These are phyloP conservation scores for Alauda arvensis DNA, from an alignment of 2,797 vertebrate species.

Conservation along the genomic window DNA sequence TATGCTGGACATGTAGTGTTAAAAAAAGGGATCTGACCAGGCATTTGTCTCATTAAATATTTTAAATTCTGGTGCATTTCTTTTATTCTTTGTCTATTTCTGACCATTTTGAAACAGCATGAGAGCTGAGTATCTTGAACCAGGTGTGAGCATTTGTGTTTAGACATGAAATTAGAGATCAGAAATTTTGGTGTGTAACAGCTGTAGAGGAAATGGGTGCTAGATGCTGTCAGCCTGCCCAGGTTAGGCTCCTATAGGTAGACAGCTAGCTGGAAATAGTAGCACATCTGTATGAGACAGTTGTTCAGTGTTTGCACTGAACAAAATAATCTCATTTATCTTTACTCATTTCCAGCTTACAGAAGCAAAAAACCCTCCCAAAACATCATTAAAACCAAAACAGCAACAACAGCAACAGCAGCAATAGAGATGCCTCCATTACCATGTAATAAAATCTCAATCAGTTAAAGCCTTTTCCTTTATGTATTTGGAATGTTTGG, in stretches of 20 bases:
- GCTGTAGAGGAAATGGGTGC: background rate
- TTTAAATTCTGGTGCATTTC: background rate
- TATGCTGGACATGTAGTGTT: background rate
- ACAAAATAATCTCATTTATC: background rate
- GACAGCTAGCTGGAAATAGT: background rate
- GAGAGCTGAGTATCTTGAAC: background rate
- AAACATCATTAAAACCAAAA: background rate
- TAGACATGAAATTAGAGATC: background rate
- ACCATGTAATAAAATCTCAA: background rate
- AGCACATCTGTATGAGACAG: background rate
- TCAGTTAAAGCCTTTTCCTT: background rate
- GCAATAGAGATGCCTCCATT: background rate
- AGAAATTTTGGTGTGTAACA: background rate
- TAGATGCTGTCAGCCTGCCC: background rate
- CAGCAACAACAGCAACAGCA: background rate
- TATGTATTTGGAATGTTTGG: background rate
- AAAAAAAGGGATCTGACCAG: background rate
- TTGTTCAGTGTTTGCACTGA: background rate
- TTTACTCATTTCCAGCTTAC: background rate
- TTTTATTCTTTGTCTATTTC: background rate
- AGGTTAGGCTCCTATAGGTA: background rate
- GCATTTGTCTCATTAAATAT: background rate
- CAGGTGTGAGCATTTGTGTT: background rate
- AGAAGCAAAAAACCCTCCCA: background rate
- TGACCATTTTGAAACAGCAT: background rate